Base-by-base conservation (phyloP, 2,113 vertebrate genomes). In the Sylvia atricapilla region DNA sequence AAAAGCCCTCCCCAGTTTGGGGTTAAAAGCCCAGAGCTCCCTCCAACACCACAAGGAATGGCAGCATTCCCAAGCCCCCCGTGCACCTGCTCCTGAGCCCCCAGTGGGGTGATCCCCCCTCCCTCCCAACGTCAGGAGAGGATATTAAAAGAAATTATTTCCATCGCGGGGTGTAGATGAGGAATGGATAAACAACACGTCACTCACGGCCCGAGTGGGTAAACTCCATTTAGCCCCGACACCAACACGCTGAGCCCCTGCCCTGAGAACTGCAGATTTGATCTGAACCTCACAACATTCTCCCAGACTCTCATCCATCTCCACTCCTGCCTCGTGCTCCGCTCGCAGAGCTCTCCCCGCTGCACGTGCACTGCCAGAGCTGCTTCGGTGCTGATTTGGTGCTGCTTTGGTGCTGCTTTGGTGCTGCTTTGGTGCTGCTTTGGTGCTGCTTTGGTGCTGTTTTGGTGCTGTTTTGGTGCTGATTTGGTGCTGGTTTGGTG, bases 171-270 rank as follows among this genome's bases (percentile, higher is more conserved):
- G 91, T 89, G 95, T 23, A 87, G 93, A 92, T 81, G 95, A 97
- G 96, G 15, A 87, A 95, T 94, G 94, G 96, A 92, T 96, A 96
- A 96, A 97, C 96, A 97, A 9, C 3, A 0, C 23, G 68, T 97
- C 95, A 75, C 44, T 84, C 56, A 24, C 2, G 1, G 22, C 76
- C 80, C 64, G 39, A 84, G 95, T 31, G 95, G 86, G 89, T 89
- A 94, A 95, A 95, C 91, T 95, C 86, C 94, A 41, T 94, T 96
- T 92, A 96, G 72, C 93, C 93, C 35, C 22, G 0, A 93, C 96
- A 96, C 95, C 95, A 72, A 13, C 10, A 0, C 15, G 1, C 17
- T 6, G 86, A 87, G 86, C 35, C 94, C 89, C 94, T 95, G 95
- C 89, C 94, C 94, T 60, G 76, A 67, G 93, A 93, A 43, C 76